Conservation (phyloP, 2,888 invertebrate genomes). For the Chaetogeoica ovagalla region DNA sequence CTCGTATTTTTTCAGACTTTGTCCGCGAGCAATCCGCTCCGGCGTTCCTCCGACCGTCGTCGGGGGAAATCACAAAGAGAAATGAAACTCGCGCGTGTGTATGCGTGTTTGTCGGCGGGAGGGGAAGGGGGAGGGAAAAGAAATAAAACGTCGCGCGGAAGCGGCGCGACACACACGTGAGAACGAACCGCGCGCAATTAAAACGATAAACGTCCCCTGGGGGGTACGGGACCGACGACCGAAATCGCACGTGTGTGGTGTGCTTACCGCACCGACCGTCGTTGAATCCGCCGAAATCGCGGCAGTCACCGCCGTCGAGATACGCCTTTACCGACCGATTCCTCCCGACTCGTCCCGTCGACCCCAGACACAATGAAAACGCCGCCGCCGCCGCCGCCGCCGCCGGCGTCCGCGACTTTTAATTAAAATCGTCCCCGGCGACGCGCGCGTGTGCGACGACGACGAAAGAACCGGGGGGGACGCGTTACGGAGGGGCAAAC, state of each 20-base stretch:
- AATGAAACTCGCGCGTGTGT: neutral
- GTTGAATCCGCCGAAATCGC: slow-evolving; percentile 10
- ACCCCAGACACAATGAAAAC: slow-evolving; percentile 34
- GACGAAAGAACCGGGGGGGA: no score
- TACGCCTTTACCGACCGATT: no score
- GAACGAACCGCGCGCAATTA: slow-evolving; percentile 30
- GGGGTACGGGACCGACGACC: neutral
- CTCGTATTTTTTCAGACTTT: no score
- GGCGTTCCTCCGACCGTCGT: no score
- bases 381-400: slow-evolving; percentile 7
- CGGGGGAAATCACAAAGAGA: slow-evolving; percentile 4
- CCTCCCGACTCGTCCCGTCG: no score
- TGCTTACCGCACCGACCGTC: slow-evolving; percentile 1
- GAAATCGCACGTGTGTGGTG: no score
- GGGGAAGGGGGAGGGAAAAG: neutral
- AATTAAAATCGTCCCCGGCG: slow-evolving; percentile 41
- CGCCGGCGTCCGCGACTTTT: slow-evolving; percentile 37
- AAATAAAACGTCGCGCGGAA: slow-evolving; percentile 10
- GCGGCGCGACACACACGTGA: no score
- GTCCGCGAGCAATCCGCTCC: no score
- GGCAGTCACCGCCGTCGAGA: neutral
- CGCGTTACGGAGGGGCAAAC: no score
- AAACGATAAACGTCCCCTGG: slow-evolving; percentile 37
- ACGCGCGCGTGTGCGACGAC: neutral
- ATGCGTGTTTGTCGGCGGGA: no score